Conservation (phyloP, 2,888 invertebrate species). For the Archaeoteleia sp. region DNA sequence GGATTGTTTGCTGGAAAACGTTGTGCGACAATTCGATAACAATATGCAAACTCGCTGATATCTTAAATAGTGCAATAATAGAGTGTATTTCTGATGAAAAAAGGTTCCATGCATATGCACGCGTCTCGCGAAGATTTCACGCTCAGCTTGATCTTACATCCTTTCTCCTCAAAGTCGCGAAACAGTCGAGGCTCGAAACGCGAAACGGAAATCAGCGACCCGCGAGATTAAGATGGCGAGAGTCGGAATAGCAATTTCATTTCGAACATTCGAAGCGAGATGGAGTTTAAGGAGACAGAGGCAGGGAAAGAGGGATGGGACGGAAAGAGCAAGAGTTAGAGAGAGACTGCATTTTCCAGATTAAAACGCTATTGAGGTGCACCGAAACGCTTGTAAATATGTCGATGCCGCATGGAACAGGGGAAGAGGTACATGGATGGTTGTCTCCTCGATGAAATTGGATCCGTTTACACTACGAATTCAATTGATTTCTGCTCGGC, state of each 20-base stretch:
- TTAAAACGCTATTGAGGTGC: conserved; percentile 61
- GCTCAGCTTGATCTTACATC: conserved; percentile 19
- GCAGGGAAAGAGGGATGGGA: background rate
- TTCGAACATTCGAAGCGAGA: conserved; percentile 11
- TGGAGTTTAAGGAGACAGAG: background rate
- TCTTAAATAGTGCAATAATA: conserved; percentile 18
- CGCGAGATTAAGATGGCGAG: conserved; percentile 51
- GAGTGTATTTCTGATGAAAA: conserved; percentile 30
- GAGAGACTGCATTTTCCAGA: conserved; percentile 55
- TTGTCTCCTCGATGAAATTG: conserved; percentile 50
- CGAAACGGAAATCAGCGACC: conserved; percentile 33
- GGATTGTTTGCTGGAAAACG: too few species aligned
- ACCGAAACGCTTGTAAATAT: conserved; percentile 62
- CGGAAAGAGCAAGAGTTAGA: conserved; percentile 3
- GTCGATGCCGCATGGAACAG: conserved; percentile 1
- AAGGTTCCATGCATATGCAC: conserved; percentile 10
- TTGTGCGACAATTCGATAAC: conserved; percentile 19
- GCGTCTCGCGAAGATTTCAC: conserved; percentile 28
- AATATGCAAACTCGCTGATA: conserved; percentile 4
- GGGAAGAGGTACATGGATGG: conserved; percentile 4
- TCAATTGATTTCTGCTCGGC: conserved; percentile 16
- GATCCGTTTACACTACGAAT: conserved; percentile 42
- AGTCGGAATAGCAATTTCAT: conserved; percentile 53
- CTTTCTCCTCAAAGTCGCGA: conserved; percentile 12
- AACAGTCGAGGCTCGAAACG: conserved; percentile 16